phyloP scores from a whole-genome alignment of 2,113 vertebrate genomes.

The Hypocryptadius cinnamomeus region DNA sequence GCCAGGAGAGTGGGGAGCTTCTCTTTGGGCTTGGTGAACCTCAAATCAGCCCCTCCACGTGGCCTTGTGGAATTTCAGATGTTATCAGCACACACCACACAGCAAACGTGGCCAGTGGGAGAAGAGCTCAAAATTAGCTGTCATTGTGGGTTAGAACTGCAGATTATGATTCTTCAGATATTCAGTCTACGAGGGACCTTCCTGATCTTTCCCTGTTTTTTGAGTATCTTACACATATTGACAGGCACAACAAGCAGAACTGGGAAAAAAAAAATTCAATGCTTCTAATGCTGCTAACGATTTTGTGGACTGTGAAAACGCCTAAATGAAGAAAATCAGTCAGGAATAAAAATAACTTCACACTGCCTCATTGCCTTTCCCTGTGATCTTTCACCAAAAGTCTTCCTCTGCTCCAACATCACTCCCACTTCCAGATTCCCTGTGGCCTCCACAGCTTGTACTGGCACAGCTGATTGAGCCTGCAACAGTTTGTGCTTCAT shows the following conservation, averaged over 20 bases:
- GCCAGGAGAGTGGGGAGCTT: not conserved
- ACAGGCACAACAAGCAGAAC: not conserved
- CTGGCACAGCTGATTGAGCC: not conserved
- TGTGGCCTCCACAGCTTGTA: not conserved
- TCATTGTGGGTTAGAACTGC: not conserved
- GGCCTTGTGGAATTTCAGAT: not conserved
- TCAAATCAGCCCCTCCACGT: not conserved
- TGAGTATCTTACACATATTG: not conserved
- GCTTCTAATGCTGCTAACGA: not conserved
- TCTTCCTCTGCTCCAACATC: not conserved
- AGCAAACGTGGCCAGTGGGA: not conserved
- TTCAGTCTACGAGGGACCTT: not conserved
- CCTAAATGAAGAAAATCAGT: not conserved
- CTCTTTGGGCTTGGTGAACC: not conserved
- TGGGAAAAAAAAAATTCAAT: not conserved
- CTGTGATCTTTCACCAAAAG: not conserved
- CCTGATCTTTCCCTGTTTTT: not conserved
- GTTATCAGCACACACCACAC: not conserved
- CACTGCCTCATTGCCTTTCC: not conserved
- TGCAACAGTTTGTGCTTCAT: not conserved
- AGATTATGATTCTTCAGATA: not conserved
- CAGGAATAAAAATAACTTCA: slow-evolving; percentile 20
- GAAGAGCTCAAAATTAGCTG: not conserved
- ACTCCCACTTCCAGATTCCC: not conserved
- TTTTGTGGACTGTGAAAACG: not conserved